Evolutionary conservation across 53 echinoderm and acorn worm species (phyloP).

Genomic region (Actinopyga echinites): DNA sequence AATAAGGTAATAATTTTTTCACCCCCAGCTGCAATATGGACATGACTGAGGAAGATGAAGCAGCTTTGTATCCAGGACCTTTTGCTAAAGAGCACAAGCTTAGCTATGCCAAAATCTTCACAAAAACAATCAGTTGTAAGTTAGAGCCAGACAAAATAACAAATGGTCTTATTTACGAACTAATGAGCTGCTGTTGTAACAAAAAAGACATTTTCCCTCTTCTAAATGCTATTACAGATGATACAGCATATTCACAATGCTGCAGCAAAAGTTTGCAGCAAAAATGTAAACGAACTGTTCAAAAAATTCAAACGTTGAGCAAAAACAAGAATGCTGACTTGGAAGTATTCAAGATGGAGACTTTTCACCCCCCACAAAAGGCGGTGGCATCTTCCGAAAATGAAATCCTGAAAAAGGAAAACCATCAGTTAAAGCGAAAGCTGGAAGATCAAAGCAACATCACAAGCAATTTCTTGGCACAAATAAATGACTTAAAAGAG

Average conservation of each 20-base stretch:
- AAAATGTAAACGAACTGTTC: background rate
- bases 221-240: background rate
- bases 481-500: background rate
- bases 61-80: background rate
- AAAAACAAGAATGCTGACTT: background rate
- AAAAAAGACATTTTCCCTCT: background rate
- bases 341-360: too few relatives aligned
- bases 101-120: background rate
- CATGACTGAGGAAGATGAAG: constrained; percentile 13
- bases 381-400: too few relatives aligned
- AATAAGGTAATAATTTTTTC: too few relatives aligned
- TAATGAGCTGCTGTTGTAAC: background rate
- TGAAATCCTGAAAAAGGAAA: background rate
- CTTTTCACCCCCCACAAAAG: too few relatives aligned
- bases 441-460: background rate
- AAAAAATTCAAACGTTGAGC: background rate
- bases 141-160: background rate
- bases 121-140: background rate
- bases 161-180: constrained; percentile 7
- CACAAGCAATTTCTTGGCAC: background rate
- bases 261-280: constrained; percentile 3
- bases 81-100: background rate
- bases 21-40: too few relatives aligned
- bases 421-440: background rate
- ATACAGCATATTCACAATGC: background rate